These are phyloP conservation scores for Mycteria americana DNA, from an alignment of 2,797 vertebrate genomes.

Conservation along the genomic window DNA sequence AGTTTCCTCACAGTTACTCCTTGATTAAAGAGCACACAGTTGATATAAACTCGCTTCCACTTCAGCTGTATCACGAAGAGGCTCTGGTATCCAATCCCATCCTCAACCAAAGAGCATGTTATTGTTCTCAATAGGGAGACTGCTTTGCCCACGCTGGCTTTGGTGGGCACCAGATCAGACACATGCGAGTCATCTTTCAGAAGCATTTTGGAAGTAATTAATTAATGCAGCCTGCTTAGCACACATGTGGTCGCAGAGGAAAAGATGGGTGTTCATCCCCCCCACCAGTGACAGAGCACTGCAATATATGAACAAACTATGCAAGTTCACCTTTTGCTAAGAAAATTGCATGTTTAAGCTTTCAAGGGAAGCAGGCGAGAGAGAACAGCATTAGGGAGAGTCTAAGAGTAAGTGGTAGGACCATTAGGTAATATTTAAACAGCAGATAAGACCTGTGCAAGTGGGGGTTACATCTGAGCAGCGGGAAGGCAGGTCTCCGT, in stretches of 20 bases:
- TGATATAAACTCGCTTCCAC: not conserved
- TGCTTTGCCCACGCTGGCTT: not conserved
- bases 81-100: not conserved
- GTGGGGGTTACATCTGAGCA: not conserved
- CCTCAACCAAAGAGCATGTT: not conserved
- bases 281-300: not conserved
- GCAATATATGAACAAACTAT: not conserved
- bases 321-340: not conserved
- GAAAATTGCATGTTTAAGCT: not conserved
- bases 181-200: rapidly evolving
- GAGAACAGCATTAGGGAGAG: not conserved
- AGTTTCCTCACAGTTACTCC: not conserved
- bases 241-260: not conserved
- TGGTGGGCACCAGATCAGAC: not conserved
- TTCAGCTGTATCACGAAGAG: not conserved
- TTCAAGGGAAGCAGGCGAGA: not conserved
- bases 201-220: not conserved
- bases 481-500: not conserved
- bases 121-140: not conserved
- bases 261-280: not conserved
- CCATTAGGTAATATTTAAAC: not conserved
- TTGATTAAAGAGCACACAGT: not conserved
- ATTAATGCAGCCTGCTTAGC: not conserved
- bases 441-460: not conserved
- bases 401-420: not conserved